Base-by-base conservation (phyloP, 2,888 invertebrate genomes). In the Drosophila atripex region DNA sequence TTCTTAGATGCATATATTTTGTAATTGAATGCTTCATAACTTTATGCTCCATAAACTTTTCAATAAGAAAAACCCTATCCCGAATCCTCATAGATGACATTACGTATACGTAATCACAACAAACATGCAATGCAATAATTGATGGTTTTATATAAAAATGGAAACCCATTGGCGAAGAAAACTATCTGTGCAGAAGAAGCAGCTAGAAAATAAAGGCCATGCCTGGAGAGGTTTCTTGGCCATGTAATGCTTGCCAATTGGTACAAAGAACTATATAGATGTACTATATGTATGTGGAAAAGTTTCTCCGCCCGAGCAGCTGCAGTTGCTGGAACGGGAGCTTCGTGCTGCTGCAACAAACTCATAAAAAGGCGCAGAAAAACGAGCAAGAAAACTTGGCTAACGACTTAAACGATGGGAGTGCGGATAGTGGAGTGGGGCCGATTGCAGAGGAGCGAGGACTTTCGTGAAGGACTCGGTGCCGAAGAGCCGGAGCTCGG, bases 331-430 rank as follows among this genome's bases (percentile, higher is more conserved):
- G 59, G 58, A 49, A 57, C 23, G 21, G 43, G 43, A 55, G 43
- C 82, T 75, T 82, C 79, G 82, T 66, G 79, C 71, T 38, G 63
- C 63, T 69, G 57, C 85, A 61, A 70, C 66, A 86, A 75, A 77
- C 73, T 71, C 83, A 76, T 86, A 77, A 86, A 77, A 78, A 78
- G 80, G 72, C 77, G 46, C 72, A 77, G 78, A 71, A 84, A 71
- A 86, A 73, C 75, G 77, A 77, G 72, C 71, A 76, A 70, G 82
- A 70, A 79, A 77, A 77, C 65, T 82, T 82, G 68, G 72, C 71
- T 87, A 87, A 87, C 87, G 85, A 85, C 85, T 76, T 84, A 76
- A 84, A 76, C 80, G 82, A 75, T 64, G 51, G 21, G 53, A 18
- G 23, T 23, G 28, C 16, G 28, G 32, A 11, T 32, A 1, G 18